Evolutionary conservation across 2,797 vertebrate species (phyloP).

Genomic region (Botia almorhae): DNA sequence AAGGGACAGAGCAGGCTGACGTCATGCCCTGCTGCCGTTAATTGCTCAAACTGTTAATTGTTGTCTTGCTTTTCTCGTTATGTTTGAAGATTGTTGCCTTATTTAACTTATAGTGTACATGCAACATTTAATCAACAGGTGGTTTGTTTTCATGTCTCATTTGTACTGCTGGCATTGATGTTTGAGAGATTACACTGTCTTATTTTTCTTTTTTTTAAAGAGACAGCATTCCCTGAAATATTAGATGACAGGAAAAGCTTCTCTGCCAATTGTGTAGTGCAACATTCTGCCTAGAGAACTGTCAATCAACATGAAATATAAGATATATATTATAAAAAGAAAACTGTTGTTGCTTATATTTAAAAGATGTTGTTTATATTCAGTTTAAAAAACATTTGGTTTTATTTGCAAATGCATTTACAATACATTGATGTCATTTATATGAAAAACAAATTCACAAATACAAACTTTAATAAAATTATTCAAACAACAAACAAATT

Average conservation of each 20-base stretch:
- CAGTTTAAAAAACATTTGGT: no score
- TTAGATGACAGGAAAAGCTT: conserved; percentile 37
- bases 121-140: conserved; percentile 45
- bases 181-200: conserved; percentile 46
- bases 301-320: conserved; percentile 64
- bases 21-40: neutral
- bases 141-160: conserved; percentile 39
- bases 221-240: conserved; percentile 49
- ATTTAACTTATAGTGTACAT: conserved; percentile 58
- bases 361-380: neutral
- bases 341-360: neutral
- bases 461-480: no score
- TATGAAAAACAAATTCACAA: no score
- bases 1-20: neutral
- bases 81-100: conserved; percentile 53
- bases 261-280: conserved; percentile 56
- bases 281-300: conserved; percentile 57
- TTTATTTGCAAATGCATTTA: neutral
- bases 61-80: neutral
- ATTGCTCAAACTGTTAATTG: conserved; percentile 1
- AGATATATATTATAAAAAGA: conserved; percentile 58
- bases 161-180: conserved; percentile 35
- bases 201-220: conserved; percentile 36
- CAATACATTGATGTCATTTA: neutral
- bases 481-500: no score